Evolutionary conservation across 1,140 invertebrate genomes (phyloP), one percentile per base, ranked within the genome.

Genomic region (Drosophila rufa): DNA sequence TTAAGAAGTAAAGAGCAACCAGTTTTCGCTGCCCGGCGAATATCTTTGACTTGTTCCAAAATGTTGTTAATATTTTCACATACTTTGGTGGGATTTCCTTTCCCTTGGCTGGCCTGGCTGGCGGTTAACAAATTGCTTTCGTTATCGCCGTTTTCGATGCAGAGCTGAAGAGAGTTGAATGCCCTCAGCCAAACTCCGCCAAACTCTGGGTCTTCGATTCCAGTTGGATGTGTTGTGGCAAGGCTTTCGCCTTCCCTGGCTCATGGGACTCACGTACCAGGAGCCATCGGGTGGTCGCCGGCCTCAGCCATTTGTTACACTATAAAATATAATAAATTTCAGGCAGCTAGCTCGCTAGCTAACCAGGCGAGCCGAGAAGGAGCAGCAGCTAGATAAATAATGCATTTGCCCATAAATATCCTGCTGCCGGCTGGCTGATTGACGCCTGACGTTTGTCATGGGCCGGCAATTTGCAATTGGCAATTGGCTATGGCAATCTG

Each of bases 271-370:
- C 68, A 75, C 68, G 69, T 55, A 53, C 69, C 42, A 33, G 30
- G 27, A 69, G 14, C 48, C n/a, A 46, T 61, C 58, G 57, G 82
- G 67, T 70, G 68, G 75, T 65, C 76, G 47, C 15, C 38, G 59
- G 51, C 5, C 38, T 60, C 9, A 50, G 62, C 59, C 80, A 84
- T 89, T 87, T 89, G 85, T 89, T 89, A 89, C 73, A 89, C 80
- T 84, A 89, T 84, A 84, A 81, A 62, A 81, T 77, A 89, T 89
- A 89, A 89, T 89, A 89, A 89, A 89, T 84, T 84, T 84, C 59
- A 77, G 30, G 43, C 67, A 60, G 48, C 46, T 59, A 48, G 36
- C 22, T 36, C 42, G 36, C 33, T 6, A 42, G 43, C 40, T 38
- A 65, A 45, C 47, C 14, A 9, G 50, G 8, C 30, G 36, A 19